A percentile compares a stretch with the other conserved stretches of the same genome.
These are phyloP conservation scores for Melanostoma scalare DNA, from an alignment of 2,888 invertebrate species.

Conservation along the genomic window DNA sequence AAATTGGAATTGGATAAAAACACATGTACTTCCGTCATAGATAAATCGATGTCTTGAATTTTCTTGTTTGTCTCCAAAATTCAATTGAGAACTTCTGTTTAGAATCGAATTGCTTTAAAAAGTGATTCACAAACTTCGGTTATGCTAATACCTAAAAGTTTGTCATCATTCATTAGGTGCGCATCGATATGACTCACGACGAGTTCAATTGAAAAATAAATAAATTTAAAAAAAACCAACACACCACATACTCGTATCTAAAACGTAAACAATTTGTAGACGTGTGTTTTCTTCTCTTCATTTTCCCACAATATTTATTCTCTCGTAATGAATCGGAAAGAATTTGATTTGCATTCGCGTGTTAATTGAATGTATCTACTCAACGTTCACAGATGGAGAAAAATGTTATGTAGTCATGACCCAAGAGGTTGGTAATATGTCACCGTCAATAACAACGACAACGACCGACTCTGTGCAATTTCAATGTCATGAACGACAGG, in stretches of 20 bases:
- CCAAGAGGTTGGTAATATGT: slow-evolving; percentile 43
- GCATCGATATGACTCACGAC: slow-evolving; percentile 49
- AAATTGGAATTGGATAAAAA: slow-evolving; percentile 9
- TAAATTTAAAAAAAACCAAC: background rate
- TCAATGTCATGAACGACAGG: slow-evolving; percentile 63
- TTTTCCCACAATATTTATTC: slow-evolving; percentile 17
- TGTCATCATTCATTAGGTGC: slow-evolving; percentile 15
- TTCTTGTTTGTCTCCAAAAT: too few species aligned
- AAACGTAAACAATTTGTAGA: slow-evolving; percentile 29
- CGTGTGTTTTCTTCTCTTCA: background rate
- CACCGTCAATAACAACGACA: slow-evolving; percentile 38
- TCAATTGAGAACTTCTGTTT: too few species aligned
- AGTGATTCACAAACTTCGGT: background rate
- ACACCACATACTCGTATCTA: background rate
- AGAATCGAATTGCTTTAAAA: background rate
- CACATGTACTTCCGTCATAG: too few species aligned
- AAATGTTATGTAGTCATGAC: slow-evolving; percentile 34
- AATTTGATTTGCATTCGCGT: slow-evolving; percentile 50
- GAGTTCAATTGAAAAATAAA: slow-evolving; percentile 30
- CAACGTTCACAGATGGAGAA: slow-evolving; percentile 1
- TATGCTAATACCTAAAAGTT: background rate
- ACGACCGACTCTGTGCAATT: slow-evolving; percentile 41
- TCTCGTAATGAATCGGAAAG: slow-evolving; percentile 18
- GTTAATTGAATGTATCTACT: slow-evolving; percentile 45
- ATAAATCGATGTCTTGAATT: too few species aligned